These are phyloP conservation scores for Chiridota heheva DNA, from an alignment of 35 echinoderm and acorn worm species.

Conservation along the genomic window DNA sequence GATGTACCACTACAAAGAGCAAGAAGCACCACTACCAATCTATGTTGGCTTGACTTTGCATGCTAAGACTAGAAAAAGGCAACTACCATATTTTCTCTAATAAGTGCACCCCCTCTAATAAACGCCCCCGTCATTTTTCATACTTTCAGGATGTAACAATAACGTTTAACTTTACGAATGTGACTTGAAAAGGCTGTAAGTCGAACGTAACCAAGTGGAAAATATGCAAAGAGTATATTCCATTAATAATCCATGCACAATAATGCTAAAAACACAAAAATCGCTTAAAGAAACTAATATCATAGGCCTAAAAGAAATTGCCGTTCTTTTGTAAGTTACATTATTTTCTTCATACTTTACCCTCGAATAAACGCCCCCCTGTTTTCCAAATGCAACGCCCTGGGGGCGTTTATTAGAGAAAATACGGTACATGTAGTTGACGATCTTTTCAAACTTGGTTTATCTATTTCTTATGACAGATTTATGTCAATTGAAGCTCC, in stretches of 20 bases:
- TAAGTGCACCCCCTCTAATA: neutral
- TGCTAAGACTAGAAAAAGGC: neutral
- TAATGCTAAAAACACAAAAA: no score
- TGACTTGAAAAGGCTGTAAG: neutral
- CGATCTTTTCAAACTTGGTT: neutral
- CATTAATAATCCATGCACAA: neutral
- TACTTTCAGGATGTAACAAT: neutral
- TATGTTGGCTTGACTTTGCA: neutral
- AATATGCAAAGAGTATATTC: neutral
- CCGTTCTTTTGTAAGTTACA: no score
- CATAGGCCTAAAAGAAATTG: no score
- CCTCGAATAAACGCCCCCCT: neutral
- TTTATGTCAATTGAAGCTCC: no score
- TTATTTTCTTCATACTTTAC: no score
- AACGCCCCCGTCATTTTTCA: constrained; percentile 3
- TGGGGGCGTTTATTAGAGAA: neutral
- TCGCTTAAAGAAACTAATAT: no score
- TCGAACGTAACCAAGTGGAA: neutral
- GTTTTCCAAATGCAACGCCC: neutral
- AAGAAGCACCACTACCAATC: constrained; percentile 2
- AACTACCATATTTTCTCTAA: neutral
- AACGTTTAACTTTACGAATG: neutral
- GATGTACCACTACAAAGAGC: neutral
- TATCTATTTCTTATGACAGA: no score
- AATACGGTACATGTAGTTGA: neutral